phyloP scores from a whole-genome alignment of 2,797 vertebrate species.

The Caiman crocodilus region DNA sequence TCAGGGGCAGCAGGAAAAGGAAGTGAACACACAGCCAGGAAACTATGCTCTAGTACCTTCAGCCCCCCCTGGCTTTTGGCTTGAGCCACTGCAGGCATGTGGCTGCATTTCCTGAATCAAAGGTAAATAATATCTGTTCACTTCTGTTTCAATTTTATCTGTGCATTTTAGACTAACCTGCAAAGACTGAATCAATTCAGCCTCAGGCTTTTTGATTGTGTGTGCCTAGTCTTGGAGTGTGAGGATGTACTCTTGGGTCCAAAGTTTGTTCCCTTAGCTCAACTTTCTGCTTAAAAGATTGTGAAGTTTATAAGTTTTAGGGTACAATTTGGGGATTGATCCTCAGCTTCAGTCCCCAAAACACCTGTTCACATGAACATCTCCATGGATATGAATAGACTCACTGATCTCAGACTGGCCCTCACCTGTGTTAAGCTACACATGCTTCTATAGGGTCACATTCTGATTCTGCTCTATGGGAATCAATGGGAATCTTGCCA shows the following conservation, averaged over 20 bases:
- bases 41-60: background rate
- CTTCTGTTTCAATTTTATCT: too few species aligned
- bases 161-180: too few species aligned
- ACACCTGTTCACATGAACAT: rapidly evolving
- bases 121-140: too few species aligned
- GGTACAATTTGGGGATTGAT: background rate
- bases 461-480: background rate
- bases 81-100: too few species aligned
- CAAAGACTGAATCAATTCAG: too few species aligned
- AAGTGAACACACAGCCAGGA: too few species aligned
- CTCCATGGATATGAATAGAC: background rate
- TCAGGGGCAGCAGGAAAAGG: too few species aligned
- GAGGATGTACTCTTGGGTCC: background rate
- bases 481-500: background rate
- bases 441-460: background rate
- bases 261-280: background rate
- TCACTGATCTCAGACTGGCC: background rate
- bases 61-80: too few species aligned
- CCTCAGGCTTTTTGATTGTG: too few species aligned
- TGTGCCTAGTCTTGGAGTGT: background rate
- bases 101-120: too few species aligned
- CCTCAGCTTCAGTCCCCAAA: background rate
- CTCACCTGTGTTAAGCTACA: background rate
- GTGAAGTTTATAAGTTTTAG: background rate
- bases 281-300: background rate